Conservation (phyloP, 1,140 invertebrate species). For the Eurosta solidaginis region DNA sequence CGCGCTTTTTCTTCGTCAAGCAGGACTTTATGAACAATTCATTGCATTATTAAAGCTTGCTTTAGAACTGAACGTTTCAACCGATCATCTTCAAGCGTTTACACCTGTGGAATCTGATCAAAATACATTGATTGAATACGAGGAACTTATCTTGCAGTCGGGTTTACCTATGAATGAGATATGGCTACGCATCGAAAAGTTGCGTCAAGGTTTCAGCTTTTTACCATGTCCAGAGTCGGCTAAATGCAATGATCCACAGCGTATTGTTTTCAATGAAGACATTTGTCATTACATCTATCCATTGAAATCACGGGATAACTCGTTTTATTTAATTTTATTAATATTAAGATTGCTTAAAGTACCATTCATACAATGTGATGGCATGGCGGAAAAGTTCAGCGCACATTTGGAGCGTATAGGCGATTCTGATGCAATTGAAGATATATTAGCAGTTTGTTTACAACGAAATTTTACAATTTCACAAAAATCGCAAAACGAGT, state of each 20-base stretch:
- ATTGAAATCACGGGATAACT: conserved; percentile 63
- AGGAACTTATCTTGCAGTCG: conserved; percentile 68
- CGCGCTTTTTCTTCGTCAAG: conserved; percentile 69
- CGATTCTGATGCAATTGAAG: conserved; percentile 61
- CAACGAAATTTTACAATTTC: conserved; percentile 36
- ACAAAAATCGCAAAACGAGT: background rate
- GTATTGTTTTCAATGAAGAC: conserved; percentile 68
- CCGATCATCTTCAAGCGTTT: conserved; percentile 58
- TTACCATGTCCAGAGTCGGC: conserved; percentile 59
- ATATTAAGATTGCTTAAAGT: conserved; percentile 66
- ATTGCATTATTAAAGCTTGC: conserved; percentile 67
- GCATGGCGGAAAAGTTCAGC: conserved; percentile 54
- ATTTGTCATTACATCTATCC: conserved; percentile 69
- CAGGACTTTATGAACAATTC: conserved; percentile 68
- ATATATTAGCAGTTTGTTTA: conserved; percentile 41
- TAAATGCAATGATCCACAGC: conserved; percentile 64
- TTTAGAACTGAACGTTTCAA: conserved; percentile 65
- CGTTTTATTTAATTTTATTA: conserved; percentile 63
- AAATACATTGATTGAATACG: conserved; percentile 65
- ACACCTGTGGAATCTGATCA: conserved; percentile 61
- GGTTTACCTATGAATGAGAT: conserved; percentile 69
- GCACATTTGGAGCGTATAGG: conserved; percentile 54
- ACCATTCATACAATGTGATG: conserved; percentile 62
- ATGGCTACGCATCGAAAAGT: conserved; percentile 69
- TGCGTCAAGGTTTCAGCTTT: conserved; percentile 68